phyloP scores from a whole-genome alignment of 2,113 vertebrate genomes.

The Nestor notabilis region DNA sequence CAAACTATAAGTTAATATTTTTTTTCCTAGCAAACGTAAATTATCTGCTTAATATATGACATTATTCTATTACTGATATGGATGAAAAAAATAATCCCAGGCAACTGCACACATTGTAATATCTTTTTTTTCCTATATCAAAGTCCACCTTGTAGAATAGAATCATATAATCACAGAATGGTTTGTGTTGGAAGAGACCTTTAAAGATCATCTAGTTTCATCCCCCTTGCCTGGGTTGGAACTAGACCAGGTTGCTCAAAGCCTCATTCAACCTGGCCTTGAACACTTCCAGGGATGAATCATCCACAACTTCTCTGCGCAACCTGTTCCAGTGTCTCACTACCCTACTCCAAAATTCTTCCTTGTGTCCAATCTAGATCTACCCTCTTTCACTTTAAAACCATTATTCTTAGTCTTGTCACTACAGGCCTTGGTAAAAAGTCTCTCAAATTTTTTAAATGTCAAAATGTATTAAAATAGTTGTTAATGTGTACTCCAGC shows the following conservation, averaged over 20 bases:
- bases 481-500: not conserved
- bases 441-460: not conserved
- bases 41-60: not conserved
- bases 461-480: not conserved
- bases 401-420: not conserved
- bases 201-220: not conserved
- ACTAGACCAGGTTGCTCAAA: not conserved
- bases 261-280: not conserved
- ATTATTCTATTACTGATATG: not conserved
- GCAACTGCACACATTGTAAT: not conserved
- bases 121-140: not conserved
- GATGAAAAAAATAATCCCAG: not conserved
- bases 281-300: not conserved
- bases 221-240: fast-evolving
- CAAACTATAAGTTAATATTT: not conserved
- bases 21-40: not conserved
- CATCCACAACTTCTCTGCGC: not conserved
- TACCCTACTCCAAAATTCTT: not conserved
- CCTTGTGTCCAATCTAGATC: not conserved
- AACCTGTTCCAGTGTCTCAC: not conserved
- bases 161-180: not conserved
- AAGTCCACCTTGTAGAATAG: not conserved
- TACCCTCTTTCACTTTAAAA: not conserved
- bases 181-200: not conserved
- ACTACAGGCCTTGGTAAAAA: not conserved